phyloP scores from a whole-genome alignment of 2,797 vertebrate genomes.

The Erethizon dorsatum region DNA sequence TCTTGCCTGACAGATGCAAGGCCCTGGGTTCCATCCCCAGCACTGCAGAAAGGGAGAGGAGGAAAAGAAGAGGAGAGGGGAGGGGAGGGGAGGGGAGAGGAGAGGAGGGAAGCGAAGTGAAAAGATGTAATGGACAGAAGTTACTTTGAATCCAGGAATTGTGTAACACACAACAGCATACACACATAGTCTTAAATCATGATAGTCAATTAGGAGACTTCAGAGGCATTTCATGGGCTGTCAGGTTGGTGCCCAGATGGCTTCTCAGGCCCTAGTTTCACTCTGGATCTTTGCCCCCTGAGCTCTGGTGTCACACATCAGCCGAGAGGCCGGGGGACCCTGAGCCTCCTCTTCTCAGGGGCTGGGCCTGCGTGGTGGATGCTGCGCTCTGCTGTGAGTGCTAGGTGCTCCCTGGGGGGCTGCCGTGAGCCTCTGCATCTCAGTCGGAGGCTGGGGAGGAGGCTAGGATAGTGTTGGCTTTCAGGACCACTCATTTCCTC shows the following conservation, averaged over 20 bases:
- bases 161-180: background rate
- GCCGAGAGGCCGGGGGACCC: background rate
- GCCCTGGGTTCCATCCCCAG: background rate
- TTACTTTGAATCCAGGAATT: background rate
- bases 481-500: background rate
- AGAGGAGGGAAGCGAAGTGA: background rate
- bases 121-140: background rate
- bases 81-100: too few relatives aligned
- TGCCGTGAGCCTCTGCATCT: background rate
- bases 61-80: too few relatives aligned
- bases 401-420: background rate
- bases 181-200: background rate
- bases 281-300: background rate
- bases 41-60: background rate
- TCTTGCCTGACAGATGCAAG: background rate
- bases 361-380: background rate
- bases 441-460: too few relatives aligned
- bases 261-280: background rate
- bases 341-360: background rate
- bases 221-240: background rate
- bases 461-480: background rate
- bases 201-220: background rate
- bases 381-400: background rate
- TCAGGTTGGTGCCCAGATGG: rapidly evolving
- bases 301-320: background rate